These are phyloP conservation scores for Liopterus haemorrhoidalis DNA, from an alignment of 2,888 invertebrate species.

Conservation along the genomic window DNA sequence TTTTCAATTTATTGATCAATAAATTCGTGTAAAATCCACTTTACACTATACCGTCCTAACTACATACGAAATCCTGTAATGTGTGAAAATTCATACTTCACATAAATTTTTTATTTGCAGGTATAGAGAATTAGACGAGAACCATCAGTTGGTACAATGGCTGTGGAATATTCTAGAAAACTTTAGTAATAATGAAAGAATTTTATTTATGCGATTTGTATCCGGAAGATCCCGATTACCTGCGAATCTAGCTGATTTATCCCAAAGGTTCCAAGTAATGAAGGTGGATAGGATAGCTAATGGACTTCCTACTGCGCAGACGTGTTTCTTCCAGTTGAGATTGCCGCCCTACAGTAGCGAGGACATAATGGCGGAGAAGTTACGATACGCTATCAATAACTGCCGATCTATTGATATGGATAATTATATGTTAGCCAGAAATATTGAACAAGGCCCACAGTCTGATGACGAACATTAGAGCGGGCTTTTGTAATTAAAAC, in stretches of 20 bases:
- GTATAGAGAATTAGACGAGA: constrained; percentile 59
- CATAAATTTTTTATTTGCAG: too few species aligned
- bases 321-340: constrained; percentile 57
- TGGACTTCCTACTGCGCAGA: constrained; percentile 60
- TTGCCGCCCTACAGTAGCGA: constrained; percentile 56
- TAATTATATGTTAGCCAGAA: constrained; percentile 61
- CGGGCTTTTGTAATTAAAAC: constrained; percentile 6
- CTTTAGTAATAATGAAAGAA: constrained; percentile 57
- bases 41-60: too few species aligned
- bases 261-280: constrained; percentile 60
- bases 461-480: constrained; percentile 48
- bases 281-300: constrained; percentile 52
- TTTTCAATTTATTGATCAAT: too few species aligned
- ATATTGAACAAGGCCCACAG: constrained; percentile 47
- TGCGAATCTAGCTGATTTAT: constrained; percentile 58
- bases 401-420: constrained; percentile 65
- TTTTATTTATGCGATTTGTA: constrained; percentile 61
- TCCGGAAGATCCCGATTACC: constrained; percentile 60
- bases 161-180: constrained; percentile 58
- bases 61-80: too few species aligned
- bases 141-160: constrained; percentile 55
- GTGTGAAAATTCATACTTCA: too few species aligned
- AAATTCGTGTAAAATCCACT: too few species aligned
- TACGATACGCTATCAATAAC: constrained; percentile 61
- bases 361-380: constrained; percentile 55